These are phyloP conservation scores for Pyrochroa serraticornis DNA, from an alignment of 2,888 invertebrate genomes.

Conservation along the genomic window DNA sequence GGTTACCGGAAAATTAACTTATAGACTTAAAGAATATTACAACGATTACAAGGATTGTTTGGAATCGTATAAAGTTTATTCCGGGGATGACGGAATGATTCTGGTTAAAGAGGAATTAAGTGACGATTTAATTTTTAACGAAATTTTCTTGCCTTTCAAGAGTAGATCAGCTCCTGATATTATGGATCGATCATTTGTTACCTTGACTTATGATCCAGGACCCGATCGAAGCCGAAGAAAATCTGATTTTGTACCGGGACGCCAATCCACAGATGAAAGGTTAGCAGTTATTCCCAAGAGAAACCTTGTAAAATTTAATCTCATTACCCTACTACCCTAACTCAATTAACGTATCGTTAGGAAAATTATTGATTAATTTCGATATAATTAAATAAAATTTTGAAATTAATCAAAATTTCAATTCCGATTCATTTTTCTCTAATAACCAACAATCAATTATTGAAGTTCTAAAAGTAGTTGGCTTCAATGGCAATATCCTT, in stretches of 20 bases:
- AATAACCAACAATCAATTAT: too few relatives aligned
- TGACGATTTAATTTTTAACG: conserved; percentile 52
- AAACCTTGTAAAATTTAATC: conserved; percentile 3
- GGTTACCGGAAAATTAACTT: conserved; percentile 36
- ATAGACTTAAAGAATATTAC: conserved; percentile 64
- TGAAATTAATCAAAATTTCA: neutral
- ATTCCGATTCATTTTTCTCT: too few relatives aligned
- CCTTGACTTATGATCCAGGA: conserved; percentile 58
- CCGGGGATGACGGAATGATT: conserved; percentile 26
- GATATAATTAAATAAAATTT: neutral
- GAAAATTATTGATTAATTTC: neutral
- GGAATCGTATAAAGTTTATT: conserved; percentile 58
- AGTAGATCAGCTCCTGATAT: conserved; percentile 66
- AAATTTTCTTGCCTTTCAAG: conserved; percentile 56
- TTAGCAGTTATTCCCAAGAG: conserved; percentile 17
- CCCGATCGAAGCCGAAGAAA: conserved; percentile 62
- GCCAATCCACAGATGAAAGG: conserved; percentile 37
- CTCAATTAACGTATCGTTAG: conserved; percentile 2
- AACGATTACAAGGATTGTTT: conserved; percentile 69
- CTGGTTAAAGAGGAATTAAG: conserved; percentile 48
- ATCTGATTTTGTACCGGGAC: conserved; percentile 58
- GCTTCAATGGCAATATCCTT: neutral
- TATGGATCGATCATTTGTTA: conserved; percentile 54
- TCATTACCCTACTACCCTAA: conserved; percentile 2
- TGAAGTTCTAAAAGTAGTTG: neutral